Conservation (phyloP, 2,797 vertebrate genomes). For the Malurus leucopterus region DNA sequence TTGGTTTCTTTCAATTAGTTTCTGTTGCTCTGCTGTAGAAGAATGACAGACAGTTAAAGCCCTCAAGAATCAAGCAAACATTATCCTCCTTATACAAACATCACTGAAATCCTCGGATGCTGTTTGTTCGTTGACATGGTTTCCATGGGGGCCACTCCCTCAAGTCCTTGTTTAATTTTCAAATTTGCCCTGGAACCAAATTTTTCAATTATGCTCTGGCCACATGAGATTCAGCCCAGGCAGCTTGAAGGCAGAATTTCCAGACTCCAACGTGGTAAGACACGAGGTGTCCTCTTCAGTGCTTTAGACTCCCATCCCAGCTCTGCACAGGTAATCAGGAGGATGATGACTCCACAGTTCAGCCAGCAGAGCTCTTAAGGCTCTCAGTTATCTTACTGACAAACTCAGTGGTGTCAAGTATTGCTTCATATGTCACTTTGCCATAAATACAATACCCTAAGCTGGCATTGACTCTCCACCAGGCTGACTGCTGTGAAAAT, state of each 20-base stretch:
- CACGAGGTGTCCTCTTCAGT: slow-evolving; percentile 11
- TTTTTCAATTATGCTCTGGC: slow-evolving; percentile 32
- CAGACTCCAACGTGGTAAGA: neutral
- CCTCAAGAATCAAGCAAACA: slow-evolving; percentile 23
- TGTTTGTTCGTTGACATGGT: slow-evolving; percentile 15
- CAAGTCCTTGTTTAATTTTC: slow-evolving; percentile 40
- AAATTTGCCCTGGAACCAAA: slow-evolving; percentile 38
- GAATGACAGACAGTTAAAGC: slow-evolving; percentile 29
- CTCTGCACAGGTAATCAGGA: slow-evolving; percentile 42
- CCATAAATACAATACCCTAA: slow-evolving; percentile 34
- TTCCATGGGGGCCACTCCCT: slow-evolving; percentile 27
- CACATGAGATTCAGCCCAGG: slow-evolving; percentile 6
- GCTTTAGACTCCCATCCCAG: slow-evolving; percentile 25
- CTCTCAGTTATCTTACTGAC: slow-evolving; percentile 40
- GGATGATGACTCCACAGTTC: slow-evolving; percentile 40
- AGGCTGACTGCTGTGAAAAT: neutral
- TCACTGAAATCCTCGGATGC: slow-evolving; percentile 29
- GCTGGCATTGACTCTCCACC: neutral
- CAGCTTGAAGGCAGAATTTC: slow-evolving; percentile 18
- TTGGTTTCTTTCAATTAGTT: slow-evolving; percentile 19
- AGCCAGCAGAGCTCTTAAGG: slow-evolving; percentile 19
- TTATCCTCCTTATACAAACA: slow-evolving; percentile 45
- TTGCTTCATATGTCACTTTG: slow-evolving; percentile 49
- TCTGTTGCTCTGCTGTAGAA: slow-evolving; percentile 6
- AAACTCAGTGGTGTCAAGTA: slow-evolving; percentile 40